phyloP scores from a whole-genome alignment of 2,888 invertebrate species.

The Vannuccia rotundouncinata region DNA sequence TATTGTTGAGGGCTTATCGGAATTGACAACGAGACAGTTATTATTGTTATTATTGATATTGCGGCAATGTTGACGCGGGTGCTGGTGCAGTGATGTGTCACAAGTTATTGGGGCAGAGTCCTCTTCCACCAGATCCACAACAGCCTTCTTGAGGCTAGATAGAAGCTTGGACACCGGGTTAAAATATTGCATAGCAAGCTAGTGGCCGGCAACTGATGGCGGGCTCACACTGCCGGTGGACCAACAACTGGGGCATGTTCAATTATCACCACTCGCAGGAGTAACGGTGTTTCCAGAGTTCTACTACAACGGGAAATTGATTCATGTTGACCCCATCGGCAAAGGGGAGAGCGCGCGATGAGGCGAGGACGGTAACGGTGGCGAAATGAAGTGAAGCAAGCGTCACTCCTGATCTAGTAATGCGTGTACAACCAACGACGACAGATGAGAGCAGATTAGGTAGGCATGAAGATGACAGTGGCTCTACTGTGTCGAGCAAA shows the following conservation, averaged over 20 bases:
- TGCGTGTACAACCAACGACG: not conserved
- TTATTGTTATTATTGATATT: not conserved
- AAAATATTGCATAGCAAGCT: not conserved
- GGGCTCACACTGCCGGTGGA: not conserved
- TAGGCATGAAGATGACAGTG: not conserved
- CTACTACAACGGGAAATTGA: not conserved
- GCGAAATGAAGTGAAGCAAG: not conserved
- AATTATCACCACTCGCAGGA: no score
- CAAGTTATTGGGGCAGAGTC: no score
- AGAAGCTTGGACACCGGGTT: conserved; percentile 8
- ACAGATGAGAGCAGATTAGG: not conserved
- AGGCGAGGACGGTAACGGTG: not conserved
- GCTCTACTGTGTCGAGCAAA: not conserved
- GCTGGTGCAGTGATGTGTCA: not conserved
- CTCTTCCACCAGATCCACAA: not conserved
- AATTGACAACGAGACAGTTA: not conserved
- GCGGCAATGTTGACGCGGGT: not conserved
- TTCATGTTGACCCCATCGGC: no score
- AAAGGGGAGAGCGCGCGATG: no score
- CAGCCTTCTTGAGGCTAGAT: not conserved
- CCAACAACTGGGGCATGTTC: not conserved
- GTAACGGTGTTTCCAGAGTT: not conserved
- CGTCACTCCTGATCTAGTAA: not conserved
- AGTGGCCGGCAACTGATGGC: not conserved
- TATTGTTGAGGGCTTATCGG: not conserved